Percentiles rank a stretch among this genome's conserved stretches.
phyloP scores from a whole-genome alignment of 2,888 invertebrate genomes.

The Pandemis heparana region DNA sequence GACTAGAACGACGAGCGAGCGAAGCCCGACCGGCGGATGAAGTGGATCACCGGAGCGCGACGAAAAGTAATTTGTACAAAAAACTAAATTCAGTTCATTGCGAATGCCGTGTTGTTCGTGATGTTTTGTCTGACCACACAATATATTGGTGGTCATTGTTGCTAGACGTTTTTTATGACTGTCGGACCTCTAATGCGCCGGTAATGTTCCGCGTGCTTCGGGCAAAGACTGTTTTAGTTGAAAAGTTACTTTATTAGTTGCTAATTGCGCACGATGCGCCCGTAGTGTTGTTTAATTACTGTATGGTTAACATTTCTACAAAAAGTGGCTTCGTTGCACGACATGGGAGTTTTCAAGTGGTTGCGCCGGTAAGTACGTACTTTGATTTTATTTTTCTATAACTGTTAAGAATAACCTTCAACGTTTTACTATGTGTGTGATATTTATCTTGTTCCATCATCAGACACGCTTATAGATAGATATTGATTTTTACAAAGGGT shows the following conservation, averaged over 20 bases:
- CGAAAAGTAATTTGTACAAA: constrained; percentile 85
- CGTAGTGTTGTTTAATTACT: constrained; percentile 50
- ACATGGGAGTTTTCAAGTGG: constrained; percentile 84
- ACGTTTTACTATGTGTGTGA: not conserved
- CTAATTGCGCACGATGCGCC: constrained; percentile 46
- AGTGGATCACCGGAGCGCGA: constrained; percentile 82
- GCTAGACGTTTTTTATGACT: constrained; percentile 77
- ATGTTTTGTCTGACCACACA: constrained; percentile 85
- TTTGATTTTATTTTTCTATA: constrained; percentile 28
- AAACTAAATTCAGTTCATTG: constrained; percentile 84
- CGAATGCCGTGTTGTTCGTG: constrained; percentile 80
- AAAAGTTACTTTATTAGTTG: constrained; percentile 55
- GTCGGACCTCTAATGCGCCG: constrained; percentile 73
- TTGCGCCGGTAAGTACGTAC: constrained; percentile 77
- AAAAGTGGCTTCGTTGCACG: constrained; percentile 74
- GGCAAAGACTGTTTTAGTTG: constrained; percentile 60
- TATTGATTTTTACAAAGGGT: not conserved
- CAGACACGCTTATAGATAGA: not conserved
- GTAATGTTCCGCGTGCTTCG: constrained; percentile 76
- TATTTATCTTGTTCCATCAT: not conserved
- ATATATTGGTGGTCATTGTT: constrained; percentile 83
- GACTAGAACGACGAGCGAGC: constrained; percentile 48
- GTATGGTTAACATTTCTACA: constrained; percentile 49
- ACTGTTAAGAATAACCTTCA: not conserved
- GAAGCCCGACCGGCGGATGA: constrained; percentile 71